phyloP scores from a whole-genome alignment of 2,797 vertebrate genomes.

The Vireo griseus region DNA sequence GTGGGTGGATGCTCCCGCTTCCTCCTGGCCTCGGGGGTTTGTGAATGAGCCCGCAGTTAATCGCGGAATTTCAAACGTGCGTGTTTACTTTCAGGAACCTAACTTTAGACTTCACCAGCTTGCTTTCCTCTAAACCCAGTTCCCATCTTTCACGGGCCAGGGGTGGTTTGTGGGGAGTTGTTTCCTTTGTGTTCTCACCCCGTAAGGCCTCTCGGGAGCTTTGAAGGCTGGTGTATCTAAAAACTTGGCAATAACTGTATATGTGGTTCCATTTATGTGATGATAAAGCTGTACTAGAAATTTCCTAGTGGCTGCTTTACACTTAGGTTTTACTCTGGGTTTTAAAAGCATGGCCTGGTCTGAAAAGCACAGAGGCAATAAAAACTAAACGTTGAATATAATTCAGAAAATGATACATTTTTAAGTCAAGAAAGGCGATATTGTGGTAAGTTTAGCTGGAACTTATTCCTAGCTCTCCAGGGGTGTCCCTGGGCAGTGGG shows the following conservation, averaged over 20 bases:
- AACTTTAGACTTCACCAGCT: background rate
- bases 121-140: background rate
- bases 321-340: background rate
- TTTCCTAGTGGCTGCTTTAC: background rate
- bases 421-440: background rate
- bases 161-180: background rate
- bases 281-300: background rate
- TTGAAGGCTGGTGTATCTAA: background rate
- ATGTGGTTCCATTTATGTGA: background rate
- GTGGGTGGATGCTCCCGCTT: constrained; percentile 6
- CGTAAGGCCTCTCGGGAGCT: background rate
- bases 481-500: background rate
- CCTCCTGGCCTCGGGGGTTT: constrained; percentile 23
- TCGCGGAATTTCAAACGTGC: constrained; percentile 33
- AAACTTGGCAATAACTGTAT: background rate
- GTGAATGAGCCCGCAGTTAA: background rate
- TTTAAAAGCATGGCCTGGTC: background rate
- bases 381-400: background rate
- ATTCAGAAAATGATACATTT: background rate
- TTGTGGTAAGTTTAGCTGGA: background rate
- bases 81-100: constrained; percentile 25
- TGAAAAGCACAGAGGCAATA: background rate
- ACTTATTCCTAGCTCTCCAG: background rate
- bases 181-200: constrained; percentile 2
- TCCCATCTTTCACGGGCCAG: background rate